Evolutionary conservation across 2,888 invertebrate genomes (phyloP).

Genomic region (Rhagonycha fulva): DNA sequence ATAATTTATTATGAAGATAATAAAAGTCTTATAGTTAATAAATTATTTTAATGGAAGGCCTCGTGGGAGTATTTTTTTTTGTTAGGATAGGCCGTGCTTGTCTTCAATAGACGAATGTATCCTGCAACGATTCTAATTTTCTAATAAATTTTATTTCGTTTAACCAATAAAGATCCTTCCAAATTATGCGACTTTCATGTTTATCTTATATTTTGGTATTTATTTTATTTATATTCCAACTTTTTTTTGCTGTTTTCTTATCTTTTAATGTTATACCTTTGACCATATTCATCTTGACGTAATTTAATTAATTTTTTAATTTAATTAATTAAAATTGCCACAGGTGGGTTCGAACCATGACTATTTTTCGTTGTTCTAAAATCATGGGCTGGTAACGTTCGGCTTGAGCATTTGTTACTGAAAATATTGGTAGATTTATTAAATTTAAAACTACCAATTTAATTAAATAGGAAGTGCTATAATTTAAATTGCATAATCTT

Average conservation of each 20-base stretch:
- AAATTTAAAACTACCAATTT: background rate
- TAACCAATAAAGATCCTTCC: background rate
- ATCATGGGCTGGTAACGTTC: background rate
- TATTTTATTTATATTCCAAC: background rate
- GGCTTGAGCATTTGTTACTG: background rate
- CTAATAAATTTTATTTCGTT: background rate
- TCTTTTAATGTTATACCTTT: no score
- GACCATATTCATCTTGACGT: no score
- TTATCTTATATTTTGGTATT: background rate
- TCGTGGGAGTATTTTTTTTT: background rate
- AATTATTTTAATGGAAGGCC: background rate
- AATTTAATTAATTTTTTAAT: background rate
- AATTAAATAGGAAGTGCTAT: constrained; percentile 4
- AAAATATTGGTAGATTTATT: background rate
- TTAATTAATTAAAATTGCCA: no score
- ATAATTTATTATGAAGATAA: background rate
- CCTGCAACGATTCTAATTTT: background rate
- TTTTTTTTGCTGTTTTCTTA: background rate
- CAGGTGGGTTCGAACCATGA: background rate
- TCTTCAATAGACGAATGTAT: background rate
- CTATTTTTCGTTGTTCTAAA: background rate
- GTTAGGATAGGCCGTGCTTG: background rate
- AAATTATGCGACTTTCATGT: background rate
- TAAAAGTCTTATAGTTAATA: background rate
- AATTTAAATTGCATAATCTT: constrained; percentile 1